Conservation (phyloP, 2,113 vertebrate genomes). For the Lamprologus ornatipinnis region DNA sequence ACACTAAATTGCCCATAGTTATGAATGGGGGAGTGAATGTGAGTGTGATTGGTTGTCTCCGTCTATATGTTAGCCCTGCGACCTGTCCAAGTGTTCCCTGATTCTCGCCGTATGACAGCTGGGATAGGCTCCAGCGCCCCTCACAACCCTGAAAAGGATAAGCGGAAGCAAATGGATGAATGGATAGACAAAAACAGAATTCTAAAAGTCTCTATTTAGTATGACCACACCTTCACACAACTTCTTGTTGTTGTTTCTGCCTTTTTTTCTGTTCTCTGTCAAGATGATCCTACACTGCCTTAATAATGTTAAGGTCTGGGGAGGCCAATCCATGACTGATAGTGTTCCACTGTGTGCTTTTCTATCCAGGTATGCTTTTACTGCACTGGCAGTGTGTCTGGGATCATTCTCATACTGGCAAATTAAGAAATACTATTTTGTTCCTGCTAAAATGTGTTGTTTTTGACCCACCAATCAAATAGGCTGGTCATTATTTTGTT, state of each 20-base stretch:
- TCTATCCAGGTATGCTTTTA: neutral
- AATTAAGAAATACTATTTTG: neutral
- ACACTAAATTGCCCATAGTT: neutral
- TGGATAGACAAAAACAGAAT: neutral
- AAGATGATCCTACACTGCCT: neutral
- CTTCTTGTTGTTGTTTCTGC: neutral
- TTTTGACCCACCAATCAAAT: neutral
- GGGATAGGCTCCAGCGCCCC: neutral
- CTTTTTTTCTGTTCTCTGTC: neutral
- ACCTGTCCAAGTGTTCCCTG: neutral
- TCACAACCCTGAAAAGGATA: too few relatives aligned
- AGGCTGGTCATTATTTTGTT: neutral
- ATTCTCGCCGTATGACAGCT: neutral
- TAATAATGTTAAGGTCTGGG: neutral
- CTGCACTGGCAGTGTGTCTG: neutral
- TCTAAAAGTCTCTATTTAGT: neutral
- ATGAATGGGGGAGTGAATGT: neutral
- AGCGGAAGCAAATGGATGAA: neutral
- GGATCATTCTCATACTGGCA: neutral
- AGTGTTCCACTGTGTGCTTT: neutral
- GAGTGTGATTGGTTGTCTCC: accelerated
- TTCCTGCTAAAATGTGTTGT: neutral
- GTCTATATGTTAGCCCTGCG: neutral
- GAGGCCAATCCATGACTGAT: neutral
- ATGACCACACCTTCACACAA: neutral